phyloP scores from a whole-genome alignment of 2,797 vertebrate genomes.

The Euphonia xanthogaster region DNA sequence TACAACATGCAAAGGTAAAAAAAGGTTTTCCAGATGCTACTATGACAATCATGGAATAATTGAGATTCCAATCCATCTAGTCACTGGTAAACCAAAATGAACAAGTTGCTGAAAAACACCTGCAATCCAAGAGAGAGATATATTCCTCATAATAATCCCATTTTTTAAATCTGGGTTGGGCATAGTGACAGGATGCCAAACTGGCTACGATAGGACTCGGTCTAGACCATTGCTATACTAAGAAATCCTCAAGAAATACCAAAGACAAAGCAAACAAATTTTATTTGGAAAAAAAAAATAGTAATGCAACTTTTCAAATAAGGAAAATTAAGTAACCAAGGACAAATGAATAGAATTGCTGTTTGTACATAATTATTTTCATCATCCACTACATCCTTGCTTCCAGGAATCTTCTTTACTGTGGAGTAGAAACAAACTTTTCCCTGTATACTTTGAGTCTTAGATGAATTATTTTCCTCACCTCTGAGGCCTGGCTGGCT shows the following conservation, averaged over 20 bases:
- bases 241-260: not conserved
- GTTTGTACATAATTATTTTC: not conserved
- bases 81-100: not conserved
- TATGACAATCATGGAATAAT: not conserved
- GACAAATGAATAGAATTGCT: accelerated
- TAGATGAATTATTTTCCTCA: not conserved
- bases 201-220: not conserved
- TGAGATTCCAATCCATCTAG: not conserved
- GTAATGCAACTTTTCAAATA: not conserved
- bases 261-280: not conserved
- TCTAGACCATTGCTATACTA: not conserved
- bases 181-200: not conserved
- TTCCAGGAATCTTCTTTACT: not conserved
- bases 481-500: not conserved
- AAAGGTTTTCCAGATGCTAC: not conserved
- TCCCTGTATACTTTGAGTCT: not conserved
- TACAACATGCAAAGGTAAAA: not conserved
- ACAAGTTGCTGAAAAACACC: not conserved
- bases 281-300: accelerated
- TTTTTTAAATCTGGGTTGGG: not conserved
- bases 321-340: not conserved
- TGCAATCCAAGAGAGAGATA: not conserved
- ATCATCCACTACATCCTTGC: not conserved
- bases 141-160: not conserved
- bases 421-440: not conserved